Percentiles rank a stretch among this genome's conserved stretches.
Conservation (phyloP, 2,113 vertebrate genomes). For the Actenoides lindsayi region DNA sequence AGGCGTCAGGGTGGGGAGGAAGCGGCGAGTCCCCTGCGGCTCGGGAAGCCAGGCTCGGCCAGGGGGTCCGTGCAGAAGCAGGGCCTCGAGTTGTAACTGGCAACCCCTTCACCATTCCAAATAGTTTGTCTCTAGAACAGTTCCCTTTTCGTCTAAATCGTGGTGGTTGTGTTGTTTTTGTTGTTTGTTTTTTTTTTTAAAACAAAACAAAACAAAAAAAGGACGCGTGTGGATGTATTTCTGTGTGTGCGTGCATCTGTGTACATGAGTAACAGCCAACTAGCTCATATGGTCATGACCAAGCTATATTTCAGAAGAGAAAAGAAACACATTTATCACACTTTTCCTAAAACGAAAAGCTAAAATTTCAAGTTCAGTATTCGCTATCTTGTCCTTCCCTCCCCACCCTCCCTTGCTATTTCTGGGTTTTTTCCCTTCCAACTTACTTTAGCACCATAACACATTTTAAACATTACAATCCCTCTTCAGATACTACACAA, state of each 20-base stretch:
- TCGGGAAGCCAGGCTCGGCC: neutral
- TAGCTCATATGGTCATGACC: conserved; percentile 76
- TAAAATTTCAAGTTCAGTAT: conserved; percentile 79
- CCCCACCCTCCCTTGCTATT: conserved; percentile 70
- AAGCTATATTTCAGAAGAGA: conserved; percentile 78
- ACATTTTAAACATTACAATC: conserved; percentile 77
- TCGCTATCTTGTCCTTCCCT: conserved; percentile 74
- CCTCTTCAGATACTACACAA: conserved; percentile 76
- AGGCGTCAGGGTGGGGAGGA: neutral
- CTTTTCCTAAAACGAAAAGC: conserved; percentile 82
- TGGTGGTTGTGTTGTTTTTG: neutral
- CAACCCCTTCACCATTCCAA: conserved; percentile 18
- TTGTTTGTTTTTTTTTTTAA: neutral
- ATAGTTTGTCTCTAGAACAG: conserved; percentile 23
- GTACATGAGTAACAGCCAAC: conserved; percentile 74
- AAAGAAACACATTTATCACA: conserved; percentile 77
- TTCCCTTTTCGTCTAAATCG: conserved; percentile 54
- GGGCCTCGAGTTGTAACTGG: conserved; percentile 15
- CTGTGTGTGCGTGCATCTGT: conserved; percentile 67
- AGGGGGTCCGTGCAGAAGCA: neutral
- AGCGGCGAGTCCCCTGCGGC: neutral
- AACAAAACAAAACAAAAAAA: neutral
- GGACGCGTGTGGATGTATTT: conserved; percentile 61
- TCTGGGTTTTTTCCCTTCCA: conserved; percentile 70
- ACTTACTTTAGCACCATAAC: conserved; percentile 79